Percentiles rank a stretch among this genome's conserved stretches.
Evolutionary conservation across 2,888 invertebrate species (phyloP).

Genomic region (Lycia hirtaria): DNA sequence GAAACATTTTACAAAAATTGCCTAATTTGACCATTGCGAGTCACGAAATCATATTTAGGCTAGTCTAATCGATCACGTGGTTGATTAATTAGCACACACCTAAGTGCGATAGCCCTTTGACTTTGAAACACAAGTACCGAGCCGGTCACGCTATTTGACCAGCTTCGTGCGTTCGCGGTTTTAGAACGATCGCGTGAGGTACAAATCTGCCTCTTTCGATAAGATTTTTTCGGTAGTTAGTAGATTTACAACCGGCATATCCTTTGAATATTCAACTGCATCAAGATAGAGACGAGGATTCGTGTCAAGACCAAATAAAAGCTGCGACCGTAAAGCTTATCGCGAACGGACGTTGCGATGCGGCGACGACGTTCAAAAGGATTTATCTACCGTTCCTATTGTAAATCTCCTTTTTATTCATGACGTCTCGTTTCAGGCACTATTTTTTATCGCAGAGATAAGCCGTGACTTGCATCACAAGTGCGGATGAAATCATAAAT

Average conservation of each 20-base stretch:
- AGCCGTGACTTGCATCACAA: conserved; percentile 15
- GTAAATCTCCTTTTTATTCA: conserved; percentile 56
- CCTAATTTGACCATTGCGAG: background rate
- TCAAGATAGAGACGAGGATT: conserved; percentile 62
- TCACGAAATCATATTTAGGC: conserved; percentile 20
- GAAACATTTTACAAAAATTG: background rate
- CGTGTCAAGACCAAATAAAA: conserved; percentile 78
- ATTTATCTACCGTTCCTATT: conserved; percentile 57
- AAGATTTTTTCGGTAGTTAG: conserved; percentile 37
- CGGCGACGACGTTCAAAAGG: conserved; percentile 51
- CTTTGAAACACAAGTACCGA: conserved; percentile 36
- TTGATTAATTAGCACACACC: conserved; percentile 3
- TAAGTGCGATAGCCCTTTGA: conserved; percentile 32
- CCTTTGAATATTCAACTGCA: conserved; percentile 57
- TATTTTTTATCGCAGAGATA: conserved; percentile 33
- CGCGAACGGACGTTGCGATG: conserved; percentile 59
- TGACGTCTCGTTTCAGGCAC: conserved; percentile 39
- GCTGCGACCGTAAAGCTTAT: conserved; percentile 71
- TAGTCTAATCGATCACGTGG: conserved; percentile 25
- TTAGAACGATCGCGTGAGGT: conserved; percentile 42
- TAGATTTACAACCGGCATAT: conserved; percentile 36
- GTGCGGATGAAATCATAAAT: background rate
- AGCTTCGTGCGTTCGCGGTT: conserved; percentile 31
- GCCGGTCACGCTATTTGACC: conserved; percentile 36
- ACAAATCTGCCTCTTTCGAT: conserved; percentile 26